Evolutionary conservation across 1,140 invertebrate species (phyloP).

Genomic region (Pogonomyrmex californicus): DNA sequence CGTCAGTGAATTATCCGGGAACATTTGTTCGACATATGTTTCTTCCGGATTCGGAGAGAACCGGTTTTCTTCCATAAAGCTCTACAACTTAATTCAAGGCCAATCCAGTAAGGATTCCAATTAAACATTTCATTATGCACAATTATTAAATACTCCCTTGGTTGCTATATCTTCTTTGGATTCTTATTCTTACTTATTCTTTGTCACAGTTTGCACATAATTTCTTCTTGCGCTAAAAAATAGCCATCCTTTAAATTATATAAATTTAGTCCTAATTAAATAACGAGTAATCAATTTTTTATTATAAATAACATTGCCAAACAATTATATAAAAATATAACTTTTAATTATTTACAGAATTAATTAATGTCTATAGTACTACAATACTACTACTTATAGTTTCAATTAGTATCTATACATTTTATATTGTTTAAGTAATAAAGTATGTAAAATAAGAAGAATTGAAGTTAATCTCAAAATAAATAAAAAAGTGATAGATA

Average conservation of each 20-base stretch:
- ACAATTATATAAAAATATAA: neutral
- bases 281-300: neutral
- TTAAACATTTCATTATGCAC: slow-evolving; percentile 23
- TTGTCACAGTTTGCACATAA: neutral
- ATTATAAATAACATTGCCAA: neutral
- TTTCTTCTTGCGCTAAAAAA: neutral
- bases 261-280: neutral
- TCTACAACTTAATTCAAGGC: slow-evolving; percentile 42
- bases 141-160: neutral
- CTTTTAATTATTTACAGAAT: neutral
- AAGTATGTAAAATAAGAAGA: neutral
- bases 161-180: neutral
- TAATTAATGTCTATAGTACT: no score
- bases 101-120: slow-evolving; percentile 4
- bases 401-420: neutral
- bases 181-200: neutral
- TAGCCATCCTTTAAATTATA: neutral
- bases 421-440: neutral
- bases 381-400: no score
- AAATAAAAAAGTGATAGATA: neutral
- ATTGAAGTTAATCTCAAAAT: neutral
- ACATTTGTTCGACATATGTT: slow-evolving; percentile 63
- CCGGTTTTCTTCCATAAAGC: slow-evolving; percentile 52
- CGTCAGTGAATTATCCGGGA: slow-evolving; percentile 51
- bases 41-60: slow-evolving; percentile 59